phyloP scores from a whole-genome alignment of 2,113 vertebrate species.

The Cricetomys ansorgei region DNA sequence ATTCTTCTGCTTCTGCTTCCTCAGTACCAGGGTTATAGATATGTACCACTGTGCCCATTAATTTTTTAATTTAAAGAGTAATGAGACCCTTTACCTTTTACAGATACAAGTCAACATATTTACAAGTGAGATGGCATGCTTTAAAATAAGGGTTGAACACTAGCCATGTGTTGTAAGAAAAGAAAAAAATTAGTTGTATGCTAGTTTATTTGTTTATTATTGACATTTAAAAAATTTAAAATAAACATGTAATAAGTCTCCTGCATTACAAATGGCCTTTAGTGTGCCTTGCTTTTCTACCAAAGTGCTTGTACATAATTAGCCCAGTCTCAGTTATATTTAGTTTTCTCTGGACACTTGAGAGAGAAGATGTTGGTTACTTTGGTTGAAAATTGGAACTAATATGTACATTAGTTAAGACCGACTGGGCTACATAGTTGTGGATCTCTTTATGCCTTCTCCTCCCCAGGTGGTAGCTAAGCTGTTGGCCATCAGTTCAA shows the following conservation, averaged over 20 bases:
- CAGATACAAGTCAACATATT: slow-evolving; percentile 16
- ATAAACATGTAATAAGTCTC: background rate
- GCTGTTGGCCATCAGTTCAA: no score
- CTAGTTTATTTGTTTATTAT: background rate
- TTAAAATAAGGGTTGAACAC: background rate
- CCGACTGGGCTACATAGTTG: no score
- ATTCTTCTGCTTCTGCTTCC: background rate
- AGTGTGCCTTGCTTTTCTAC: background rate
- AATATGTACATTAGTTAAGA: no score
- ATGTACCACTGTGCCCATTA: background rate
- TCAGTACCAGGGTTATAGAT: background rate
- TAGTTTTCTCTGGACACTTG: background rate
- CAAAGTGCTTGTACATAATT: background rate
- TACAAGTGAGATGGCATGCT: background rate
- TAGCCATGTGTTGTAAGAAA: background rate
- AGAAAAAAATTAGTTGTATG: background rate
- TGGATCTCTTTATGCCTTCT: no score
- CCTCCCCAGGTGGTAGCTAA: no score
- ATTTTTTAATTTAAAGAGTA: slow-evolving; percentile 20
- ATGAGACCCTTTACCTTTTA: slow-evolving; percentile 6
- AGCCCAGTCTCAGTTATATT: background rate
- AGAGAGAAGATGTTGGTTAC: background rate
- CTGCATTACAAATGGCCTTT: background rate
- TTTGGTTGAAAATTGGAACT: background rate
- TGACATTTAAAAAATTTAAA: slow-evolving; percentile 11